phyloP scores from a whole-genome alignment of 2,888 invertebrate genomes.

The Saturnia pavonia region DNA sequence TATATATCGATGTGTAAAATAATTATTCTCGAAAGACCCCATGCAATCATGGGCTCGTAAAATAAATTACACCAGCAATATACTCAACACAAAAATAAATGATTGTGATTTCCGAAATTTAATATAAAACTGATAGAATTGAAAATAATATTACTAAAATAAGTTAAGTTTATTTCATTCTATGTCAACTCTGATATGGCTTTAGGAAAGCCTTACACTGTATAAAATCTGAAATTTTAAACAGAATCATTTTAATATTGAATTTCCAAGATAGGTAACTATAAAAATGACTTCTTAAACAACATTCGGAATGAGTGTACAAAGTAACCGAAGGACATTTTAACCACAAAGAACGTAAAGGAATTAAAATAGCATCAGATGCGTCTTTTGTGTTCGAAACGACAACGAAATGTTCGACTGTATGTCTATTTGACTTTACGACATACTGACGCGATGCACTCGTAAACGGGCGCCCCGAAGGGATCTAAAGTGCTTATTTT shows the following conservation, averaged over 20 bases:
- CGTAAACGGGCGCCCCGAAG: constrained; percentile 64
- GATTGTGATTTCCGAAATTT: neutral
- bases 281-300: neutral
- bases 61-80: neutral
- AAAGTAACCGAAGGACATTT: constrained; percentile 2
- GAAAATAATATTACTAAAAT: neutral
- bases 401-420: constrained; percentile 10
- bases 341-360: neutral
- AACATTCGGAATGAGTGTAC: neutral
- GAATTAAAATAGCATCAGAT: constrained; percentile 1
- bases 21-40: neutral
- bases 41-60: neutral
- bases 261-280: neutral
- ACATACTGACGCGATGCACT: constrained; percentile 42
- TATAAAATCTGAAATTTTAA: neutral
- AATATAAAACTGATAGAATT: neutral
- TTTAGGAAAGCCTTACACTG: neutral
- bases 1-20: neutral
- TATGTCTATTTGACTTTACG: constrained; percentile 51
- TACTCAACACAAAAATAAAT: neutral
- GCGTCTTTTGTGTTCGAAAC: neutral
- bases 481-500: constrained; percentile 46
- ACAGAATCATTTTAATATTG: neutral
- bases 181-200: neutral
- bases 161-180: neutral